These are phyloP conservation scores for Abrostola tripartita DNA, from an alignment of 2,888 invertebrate species.

Conservation along the genomic window DNA sequence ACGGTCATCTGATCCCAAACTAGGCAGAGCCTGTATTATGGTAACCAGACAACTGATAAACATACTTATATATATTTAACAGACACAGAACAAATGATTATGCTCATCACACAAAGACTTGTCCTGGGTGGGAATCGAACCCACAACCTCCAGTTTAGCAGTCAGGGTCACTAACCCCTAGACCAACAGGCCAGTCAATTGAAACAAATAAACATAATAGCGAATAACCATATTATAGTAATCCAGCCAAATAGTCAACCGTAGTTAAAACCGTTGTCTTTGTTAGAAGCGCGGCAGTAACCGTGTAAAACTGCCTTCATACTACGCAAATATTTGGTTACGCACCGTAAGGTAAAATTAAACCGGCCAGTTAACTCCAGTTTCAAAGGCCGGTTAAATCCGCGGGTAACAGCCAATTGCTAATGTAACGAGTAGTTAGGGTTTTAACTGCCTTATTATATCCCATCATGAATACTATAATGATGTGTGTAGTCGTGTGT, in stretches of 20 bases:
- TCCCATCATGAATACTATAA: conserved; percentile 49
- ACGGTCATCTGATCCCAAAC: no score
- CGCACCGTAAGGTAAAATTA: conserved; percentile 37
- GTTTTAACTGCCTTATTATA: conserved; percentile 34
- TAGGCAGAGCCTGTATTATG: no score
- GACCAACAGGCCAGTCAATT: no score
- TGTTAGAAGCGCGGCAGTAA: neutral
- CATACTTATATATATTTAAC: no score
- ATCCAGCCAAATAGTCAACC: neutral
- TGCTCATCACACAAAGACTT: no score
- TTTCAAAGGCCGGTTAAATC: conserved; percentile 44
- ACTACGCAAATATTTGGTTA: conserved; percentile 24
- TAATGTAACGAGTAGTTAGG: conserved; percentile 9
- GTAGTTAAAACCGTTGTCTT: conserved; percentile 1
- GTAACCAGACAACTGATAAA: no score
- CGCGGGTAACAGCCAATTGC: conserved; percentile 30
- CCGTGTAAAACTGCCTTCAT: conserved; percentile 21
- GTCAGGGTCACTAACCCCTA: no score
- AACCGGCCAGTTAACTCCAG: conserved; percentile 23
- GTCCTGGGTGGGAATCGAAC: no score
- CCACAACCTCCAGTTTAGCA: no score
- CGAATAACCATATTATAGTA: no score
- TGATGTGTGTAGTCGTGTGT: conserved; percentile 50
- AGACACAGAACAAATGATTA: no score
- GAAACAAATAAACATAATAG: no score